These are phyloP conservation scores for Aplodontia rufa DNA, from an alignment of 2,113 vertebrate genomes.

Conservation along the genomic window DNA sequence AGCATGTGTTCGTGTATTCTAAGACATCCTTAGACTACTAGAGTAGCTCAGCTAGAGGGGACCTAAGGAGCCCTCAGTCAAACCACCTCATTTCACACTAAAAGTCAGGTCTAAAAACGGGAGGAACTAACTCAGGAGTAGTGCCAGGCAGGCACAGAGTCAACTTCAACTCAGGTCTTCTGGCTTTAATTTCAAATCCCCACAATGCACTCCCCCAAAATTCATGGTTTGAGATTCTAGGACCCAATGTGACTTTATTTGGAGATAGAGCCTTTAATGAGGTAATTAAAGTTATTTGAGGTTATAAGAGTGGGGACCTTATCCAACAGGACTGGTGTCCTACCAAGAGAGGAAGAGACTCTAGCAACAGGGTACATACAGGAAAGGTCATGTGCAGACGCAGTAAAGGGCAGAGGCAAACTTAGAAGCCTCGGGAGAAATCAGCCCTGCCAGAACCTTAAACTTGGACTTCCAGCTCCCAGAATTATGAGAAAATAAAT, in stretches of 20 bases:
- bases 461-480: background rate
- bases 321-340: background rate
- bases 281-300: background rate
- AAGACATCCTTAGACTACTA: background rate
- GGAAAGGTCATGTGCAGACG: background rate
- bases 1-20: no score
- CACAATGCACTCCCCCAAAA: background rate
- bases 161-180: background rate
- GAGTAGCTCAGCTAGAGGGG: background rate
- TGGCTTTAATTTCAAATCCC: background rate
- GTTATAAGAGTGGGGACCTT: background rate
- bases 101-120: background rate
- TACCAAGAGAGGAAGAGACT: background rate
- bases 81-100: background rate
- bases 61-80: background rate
- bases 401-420: rapidly evolving
- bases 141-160: background rate
- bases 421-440: background rate
- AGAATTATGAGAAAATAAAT: background rate
- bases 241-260: no score
- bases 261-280: background rate
- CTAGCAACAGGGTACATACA: rapidly evolving
- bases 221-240: background rate
- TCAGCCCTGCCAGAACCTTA: background rate
- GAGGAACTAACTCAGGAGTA: background rate